Conservation (phyloP, 2,113 vertebrate species). For the Xerus inauris region DNA sequence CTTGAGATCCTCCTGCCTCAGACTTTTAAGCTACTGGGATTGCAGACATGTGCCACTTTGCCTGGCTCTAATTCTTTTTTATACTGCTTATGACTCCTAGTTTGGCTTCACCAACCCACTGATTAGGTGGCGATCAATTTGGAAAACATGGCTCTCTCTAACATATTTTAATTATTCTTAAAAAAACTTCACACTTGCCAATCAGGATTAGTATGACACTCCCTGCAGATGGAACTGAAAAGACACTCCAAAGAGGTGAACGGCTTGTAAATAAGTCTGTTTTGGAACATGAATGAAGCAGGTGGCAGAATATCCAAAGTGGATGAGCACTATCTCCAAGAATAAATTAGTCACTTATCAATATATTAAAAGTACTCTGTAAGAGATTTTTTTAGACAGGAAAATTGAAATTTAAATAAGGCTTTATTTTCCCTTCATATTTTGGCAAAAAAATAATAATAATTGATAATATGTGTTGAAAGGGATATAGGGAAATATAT, state of each 20-base stretch:
- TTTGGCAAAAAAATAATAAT: neutral
- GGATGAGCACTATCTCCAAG: neutral
- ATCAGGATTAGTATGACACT: neutral
- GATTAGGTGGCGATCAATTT: neutral
- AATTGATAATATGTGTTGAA: slow-evolving; percentile 18
- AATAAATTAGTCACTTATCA: neutral
- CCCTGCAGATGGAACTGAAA: neutral
- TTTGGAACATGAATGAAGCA: neutral
- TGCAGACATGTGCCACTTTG: too few species aligned
- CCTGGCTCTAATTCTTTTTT: neutral
- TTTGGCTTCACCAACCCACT: neutral
- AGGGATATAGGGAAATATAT: neutral
- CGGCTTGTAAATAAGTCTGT: neutral
- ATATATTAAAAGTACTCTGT: neutral
- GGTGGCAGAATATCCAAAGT: neutral
- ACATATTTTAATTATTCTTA: neutral
- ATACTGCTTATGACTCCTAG: neutral
- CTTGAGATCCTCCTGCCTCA: too few species aligned
- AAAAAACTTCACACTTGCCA: neutral
- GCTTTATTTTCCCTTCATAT: slow-evolving; percentile 47
- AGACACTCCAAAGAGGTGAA: neutral
- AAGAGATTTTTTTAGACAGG: neutral
- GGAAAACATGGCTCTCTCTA: neutral
- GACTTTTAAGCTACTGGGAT: too few species aligned
- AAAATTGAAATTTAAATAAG: slow-evolving; percentile 50